phyloP scores from a whole-genome alignment of 2,797 vertebrate species.

The Pteropus rufus region DNA sequence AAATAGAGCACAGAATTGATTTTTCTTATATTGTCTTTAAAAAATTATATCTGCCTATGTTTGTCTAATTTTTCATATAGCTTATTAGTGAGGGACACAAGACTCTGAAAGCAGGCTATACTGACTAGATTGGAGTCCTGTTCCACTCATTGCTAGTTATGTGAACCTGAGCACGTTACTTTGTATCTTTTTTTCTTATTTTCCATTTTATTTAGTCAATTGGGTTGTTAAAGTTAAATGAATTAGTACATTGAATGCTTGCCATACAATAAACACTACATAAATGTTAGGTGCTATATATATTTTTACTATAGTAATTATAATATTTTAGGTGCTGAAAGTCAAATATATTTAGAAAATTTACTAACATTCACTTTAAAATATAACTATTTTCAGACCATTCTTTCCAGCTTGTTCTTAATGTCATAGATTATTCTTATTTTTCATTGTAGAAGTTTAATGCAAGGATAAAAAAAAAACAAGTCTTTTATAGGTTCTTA shows the following conservation, averaged over 20 bases:
- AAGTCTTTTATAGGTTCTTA: too few relatives aligned
- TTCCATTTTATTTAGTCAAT: background rate
- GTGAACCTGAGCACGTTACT: background rate
- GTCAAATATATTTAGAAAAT: too few relatives aligned
- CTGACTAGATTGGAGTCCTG: background rate
- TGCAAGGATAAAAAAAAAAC: too few relatives aligned
- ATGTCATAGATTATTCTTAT: too few relatives aligned
- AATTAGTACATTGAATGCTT: background rate
- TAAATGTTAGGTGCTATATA: background rate
- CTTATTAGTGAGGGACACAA: background rate
- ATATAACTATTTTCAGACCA: too few relatives aligned
- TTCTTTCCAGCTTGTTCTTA: too few relatives aligned
- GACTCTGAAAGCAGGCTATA: background rate
- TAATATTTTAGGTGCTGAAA: too few relatives aligned
- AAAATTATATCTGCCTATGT: background rate
- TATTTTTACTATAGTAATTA: too few relatives aligned
- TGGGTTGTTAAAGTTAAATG: background rate
- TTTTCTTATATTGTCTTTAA: background rate
- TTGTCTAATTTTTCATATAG: background rate
- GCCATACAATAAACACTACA: background rate
- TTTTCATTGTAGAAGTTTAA: too few relatives aligned
- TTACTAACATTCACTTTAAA: too few relatives aligned
- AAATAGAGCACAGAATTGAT: background rate
- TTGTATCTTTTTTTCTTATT: background rate
- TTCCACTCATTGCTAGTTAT: background rate